Percentiles rank a stretch among this genome's conserved stretches.
Conservation (phyloP, 2,888 invertebrate genomes). For the Melipona bicolor region DNA sequence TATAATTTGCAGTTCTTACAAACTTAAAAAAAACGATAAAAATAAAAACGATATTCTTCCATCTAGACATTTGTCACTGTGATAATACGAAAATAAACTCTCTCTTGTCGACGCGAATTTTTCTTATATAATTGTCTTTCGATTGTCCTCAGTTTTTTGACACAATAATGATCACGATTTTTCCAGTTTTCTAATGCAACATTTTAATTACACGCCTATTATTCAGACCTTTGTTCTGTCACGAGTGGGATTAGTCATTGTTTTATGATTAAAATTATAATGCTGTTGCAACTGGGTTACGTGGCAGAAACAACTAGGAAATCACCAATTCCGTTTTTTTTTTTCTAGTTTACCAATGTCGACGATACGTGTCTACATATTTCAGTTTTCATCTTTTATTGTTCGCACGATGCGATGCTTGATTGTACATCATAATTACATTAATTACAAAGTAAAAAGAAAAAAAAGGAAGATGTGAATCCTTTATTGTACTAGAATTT, state of each 20-base stretch:
- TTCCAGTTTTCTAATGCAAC: neutral
- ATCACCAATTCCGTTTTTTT: neutral
- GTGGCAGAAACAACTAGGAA: slow-evolving; percentile 25
- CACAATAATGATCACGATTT: neutral
- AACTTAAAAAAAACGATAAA: neutral
- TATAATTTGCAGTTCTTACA: slow-evolving; percentile 5
- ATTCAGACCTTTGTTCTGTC: neutral
- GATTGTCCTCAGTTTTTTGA: neutral
- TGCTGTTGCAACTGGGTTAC: slow-evolving; percentile 29
- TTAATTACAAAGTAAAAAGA: neutral
- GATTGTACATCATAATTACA: neutral
- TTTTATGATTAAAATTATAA: slow-evolving; percentile 7
- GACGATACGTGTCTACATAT: slow-evolving; percentile 8
- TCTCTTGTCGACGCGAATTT: neutral
- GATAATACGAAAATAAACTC: neutral
- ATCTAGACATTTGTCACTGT: neutral
- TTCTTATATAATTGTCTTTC: neutral
- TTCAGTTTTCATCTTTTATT: neutral
- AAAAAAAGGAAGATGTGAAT: neutral
- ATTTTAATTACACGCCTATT: neutral
- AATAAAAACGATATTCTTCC: neutral
- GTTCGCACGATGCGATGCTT: neutral
- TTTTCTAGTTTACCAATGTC: neutral
- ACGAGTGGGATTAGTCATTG: neutral
- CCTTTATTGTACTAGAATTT: neutral